phyloP scores from a whole-genome alignment of 2,797 vertebrate species.

The Orestias chungarensis region DNA sequence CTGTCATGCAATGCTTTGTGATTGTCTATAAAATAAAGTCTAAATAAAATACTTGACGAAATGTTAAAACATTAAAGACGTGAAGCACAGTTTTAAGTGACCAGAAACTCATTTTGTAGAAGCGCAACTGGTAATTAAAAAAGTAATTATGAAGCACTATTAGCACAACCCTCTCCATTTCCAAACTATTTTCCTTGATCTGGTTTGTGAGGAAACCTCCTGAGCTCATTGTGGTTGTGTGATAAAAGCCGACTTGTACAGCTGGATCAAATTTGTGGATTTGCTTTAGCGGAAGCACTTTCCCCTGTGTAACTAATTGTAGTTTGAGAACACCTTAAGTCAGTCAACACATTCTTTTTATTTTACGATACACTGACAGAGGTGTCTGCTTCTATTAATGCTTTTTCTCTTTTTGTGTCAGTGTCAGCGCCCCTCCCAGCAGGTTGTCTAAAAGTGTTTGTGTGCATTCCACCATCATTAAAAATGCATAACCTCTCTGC shows the following conservation, averaged over 20 bases:
- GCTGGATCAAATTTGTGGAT: not conserved
- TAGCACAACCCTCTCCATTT: not conserved
- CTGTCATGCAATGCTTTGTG: not conserved
- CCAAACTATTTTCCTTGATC: not conserved
- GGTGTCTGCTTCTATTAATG: not conserved
- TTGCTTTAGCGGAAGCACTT: not conserved
- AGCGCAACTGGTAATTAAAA: not conserved
- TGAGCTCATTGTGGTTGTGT: not conserved
- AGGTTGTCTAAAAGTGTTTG: conserved; percentile 35
- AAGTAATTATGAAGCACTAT: not conserved
- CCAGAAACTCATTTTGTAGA: not conserved
- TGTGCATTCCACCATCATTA: conserved; percentile 60
- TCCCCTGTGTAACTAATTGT: not conserved
- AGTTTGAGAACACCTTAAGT: not conserved
- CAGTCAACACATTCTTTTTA: not conserved
- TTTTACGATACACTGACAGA: not conserved
- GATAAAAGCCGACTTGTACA: not conserved
- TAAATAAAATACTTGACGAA: not conserved
- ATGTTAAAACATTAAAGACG: not conserved
- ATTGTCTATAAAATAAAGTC: not conserved
- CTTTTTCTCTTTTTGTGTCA: conserved; percentile 36
- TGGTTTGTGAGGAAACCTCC: not conserved
- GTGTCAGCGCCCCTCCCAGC: conserved; percentile 48
- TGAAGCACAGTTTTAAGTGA: not conserved
- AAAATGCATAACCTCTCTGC: conserved; percentile 81